Evolutionary conservation across 2,797 vertebrate genomes (phyloP), one percentile per base, ranked within the genome.

Genomic region (Eulemur rubriventer): DNA sequence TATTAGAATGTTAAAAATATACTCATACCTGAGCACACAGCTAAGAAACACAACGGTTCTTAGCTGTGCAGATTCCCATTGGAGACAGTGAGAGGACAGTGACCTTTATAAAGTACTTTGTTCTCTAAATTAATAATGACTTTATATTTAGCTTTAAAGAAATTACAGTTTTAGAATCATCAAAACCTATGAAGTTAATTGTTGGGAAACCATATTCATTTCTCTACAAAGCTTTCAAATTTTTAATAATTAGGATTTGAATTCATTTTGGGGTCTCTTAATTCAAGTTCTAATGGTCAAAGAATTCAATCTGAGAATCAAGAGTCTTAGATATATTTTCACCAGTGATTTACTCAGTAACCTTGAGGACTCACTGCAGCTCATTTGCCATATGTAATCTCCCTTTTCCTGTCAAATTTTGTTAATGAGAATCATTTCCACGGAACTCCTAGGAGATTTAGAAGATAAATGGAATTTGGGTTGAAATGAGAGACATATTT

Each of bases 391-490:
- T 35, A 87, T 59, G 35, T 43, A 65, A 73, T 63, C 28, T 95
- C 35, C 48, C 35, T 82, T 72, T 63, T 12, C 43, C 63, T 91
- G 43, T 91, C 57, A 96, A 67, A 92, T 48, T 89, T 85, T 93
- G 17, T 48, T 96, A 89, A 87, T 91, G 57, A 94, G 43, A 89
- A 97, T 65, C 30, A 6, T 94, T 97, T 86, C 46, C 57, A 81
- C 14, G 63, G 43, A 91, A 83, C 61, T 72, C 41, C 73, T 72
- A 80, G 65, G 75, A 73, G 78, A 79, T 89, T 72, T 70, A 87
- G 59, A 94, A 50, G 65, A 46, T 75, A 73, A 30, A 61, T 80
- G 75, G 28, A 88, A 93, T 89, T 89, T 78, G 38, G 38, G 33
- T 73, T 95, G 70, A 91, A 94, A 78, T 41, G 48, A 89, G 57